Percentiles rank a stretch among this genome's conserved stretches.
Conservation (phyloP, 2,113 vertebrate species). For the Siniperca knerii region DNA sequence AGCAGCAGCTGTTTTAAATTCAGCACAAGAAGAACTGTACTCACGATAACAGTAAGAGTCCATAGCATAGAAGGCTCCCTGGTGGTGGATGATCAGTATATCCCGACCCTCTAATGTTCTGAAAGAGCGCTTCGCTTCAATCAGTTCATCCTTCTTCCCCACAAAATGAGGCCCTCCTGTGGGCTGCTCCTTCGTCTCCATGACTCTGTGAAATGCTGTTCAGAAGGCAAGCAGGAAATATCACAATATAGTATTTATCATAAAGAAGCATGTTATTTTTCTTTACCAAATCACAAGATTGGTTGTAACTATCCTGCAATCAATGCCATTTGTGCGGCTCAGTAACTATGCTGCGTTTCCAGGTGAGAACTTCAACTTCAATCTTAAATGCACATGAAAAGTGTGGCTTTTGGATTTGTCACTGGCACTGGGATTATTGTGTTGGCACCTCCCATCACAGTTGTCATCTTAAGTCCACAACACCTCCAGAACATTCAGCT, state of each 20-base stretch:
- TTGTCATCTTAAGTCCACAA: conserved; percentile 52
- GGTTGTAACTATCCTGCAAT: not conserved
- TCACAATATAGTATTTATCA: not conserved
- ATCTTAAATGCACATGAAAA: conserved; percentile 10
- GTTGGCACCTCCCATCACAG: conserved; percentile 43
- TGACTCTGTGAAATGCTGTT: conserved; percentile 31
- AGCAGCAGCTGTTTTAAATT: not conserved
- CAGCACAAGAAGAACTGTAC: conserved; percentile 60
- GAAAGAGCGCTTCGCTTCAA: conserved; percentile 81
- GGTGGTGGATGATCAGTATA: conserved; percentile 88
- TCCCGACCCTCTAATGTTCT: conserved; percentile 87
- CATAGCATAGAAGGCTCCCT: conserved; percentile 89
- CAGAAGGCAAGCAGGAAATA: not conserved
- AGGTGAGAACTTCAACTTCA: conserved; percentile 7
- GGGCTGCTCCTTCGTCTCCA: conserved; percentile 64
- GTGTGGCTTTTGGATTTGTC: conserved; percentile 41
- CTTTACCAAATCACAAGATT: not conserved
- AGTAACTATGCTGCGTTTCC: not conserved
- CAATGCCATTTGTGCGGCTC: not conserved
- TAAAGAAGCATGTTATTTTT: not conserved
- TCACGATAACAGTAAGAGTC: conserved; percentile 96
- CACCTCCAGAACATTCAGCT: conserved; percentile 33
- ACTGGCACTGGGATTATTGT: conserved; percentile 31
- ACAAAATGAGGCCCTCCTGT: conserved; percentile 79
- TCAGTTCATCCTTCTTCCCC: conserved; percentile 89